Percentiles rank a stretch among this genome's conserved stretches.
Conservation (phyloP, 1,140 invertebrate species). For the Subanguina moxae region DNA sequence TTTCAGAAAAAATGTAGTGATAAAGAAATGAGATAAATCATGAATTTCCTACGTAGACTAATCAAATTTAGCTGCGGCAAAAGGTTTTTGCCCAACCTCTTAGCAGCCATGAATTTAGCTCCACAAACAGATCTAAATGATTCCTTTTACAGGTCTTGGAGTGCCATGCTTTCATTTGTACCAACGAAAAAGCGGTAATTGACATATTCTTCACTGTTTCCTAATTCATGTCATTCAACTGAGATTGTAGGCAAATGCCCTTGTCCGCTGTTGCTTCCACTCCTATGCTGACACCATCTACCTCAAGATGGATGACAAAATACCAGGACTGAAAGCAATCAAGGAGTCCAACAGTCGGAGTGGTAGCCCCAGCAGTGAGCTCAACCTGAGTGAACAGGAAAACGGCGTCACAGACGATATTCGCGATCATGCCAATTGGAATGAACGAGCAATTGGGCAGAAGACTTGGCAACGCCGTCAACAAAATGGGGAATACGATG, state of each 20-base stretch:
- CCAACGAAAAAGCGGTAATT: conserved; percentile 48
- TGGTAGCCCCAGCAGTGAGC: conserved; percentile 42
- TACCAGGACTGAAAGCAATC: conserved; percentile 47
- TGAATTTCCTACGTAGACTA: too few relatives aligned
- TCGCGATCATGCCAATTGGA: conserved; percentile 50
- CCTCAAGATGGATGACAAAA: conserved; percentile 54
- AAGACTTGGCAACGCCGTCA: conserved; percentile 57
- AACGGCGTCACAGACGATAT: conserved; percentile 31
- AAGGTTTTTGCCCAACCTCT: too few relatives aligned
- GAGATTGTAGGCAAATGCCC: conserved; percentile 47
- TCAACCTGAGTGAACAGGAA: conserved; percentile 35
- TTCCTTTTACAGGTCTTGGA: conserved; percentile 72
- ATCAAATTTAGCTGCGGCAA: too few relatives aligned
- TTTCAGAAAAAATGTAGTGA: too few relatives aligned
- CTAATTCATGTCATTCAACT: conserved; percentile 5
- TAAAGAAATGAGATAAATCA: too few relatives aligned
- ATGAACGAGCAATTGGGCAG: conserved; percentile 51
- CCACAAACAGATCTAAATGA: too few relatives aligned
- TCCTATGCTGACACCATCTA: conserved; percentile 57
- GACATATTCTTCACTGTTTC: too few relatives aligned
- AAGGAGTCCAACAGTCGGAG: conserved; percentile 35
- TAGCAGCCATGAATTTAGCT: too few relatives aligned
- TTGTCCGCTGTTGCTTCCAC: conserved; percentile 57
- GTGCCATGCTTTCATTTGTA: conserved; percentile 97
- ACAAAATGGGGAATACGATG: conserved; percentile 57